A percentile compares a stretch with the other conserved stretches of the same genome.
Conservation (phyloP, 1,140 invertebrate genomes). For the Drusus annulatus region DNA sequence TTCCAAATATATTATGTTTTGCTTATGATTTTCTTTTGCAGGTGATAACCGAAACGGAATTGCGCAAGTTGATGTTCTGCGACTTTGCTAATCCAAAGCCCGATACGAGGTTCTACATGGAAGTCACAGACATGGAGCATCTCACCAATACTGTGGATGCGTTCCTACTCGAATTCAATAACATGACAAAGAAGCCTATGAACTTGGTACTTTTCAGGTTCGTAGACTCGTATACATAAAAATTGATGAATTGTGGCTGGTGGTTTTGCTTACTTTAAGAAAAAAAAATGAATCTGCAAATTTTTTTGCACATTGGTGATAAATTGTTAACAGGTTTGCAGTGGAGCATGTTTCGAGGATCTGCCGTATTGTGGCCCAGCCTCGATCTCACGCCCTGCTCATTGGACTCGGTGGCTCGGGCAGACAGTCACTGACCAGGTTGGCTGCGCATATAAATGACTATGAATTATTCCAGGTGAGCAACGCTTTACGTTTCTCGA, state of each 20-base stretch:
- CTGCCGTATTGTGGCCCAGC: slow-evolving; percentile 92
- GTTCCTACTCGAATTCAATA: slow-evolving; percentile 94
- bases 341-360: slow-evolving; percentile 95
- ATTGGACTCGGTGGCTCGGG: slow-evolving; percentile 95
- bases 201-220: slow-evolving; percentile 94
- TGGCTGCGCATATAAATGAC: slow-evolving; percentile 94
- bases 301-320: neutral
- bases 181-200: slow-evolving; percentile 98
- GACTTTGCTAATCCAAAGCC: slow-evolving; percentile 96
- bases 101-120: slow-evolving; percentile 89
- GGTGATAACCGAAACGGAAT: slow-evolving; percentile 81
- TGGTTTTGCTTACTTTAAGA: too few relatives aligned
- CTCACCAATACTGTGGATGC: slow-evolving; percentile 90
- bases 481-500: too few relatives aligned
- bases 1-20: too few relatives aligned
- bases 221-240: too few relatives aligned
- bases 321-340: slow-evolving; percentile 80
- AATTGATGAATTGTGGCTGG: too few relatives aligned
- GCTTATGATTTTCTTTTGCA: slow-evolving; percentile 61
- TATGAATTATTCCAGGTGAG: slow-evolving; percentile 85
- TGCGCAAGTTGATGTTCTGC: slow-evolving; percentile 93
- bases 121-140: slow-evolving; percentile 88
- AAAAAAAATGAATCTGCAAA: neutral
- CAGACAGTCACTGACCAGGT: slow-evolving; percentile 88
- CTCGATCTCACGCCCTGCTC: slow-evolving; percentile 87